Evolutionary conservation across 2,113 vertebrate species (phyloP), one percentile per base, ranked within the genome.

Genomic region (Pheucticus melanocephalus): DNA sequence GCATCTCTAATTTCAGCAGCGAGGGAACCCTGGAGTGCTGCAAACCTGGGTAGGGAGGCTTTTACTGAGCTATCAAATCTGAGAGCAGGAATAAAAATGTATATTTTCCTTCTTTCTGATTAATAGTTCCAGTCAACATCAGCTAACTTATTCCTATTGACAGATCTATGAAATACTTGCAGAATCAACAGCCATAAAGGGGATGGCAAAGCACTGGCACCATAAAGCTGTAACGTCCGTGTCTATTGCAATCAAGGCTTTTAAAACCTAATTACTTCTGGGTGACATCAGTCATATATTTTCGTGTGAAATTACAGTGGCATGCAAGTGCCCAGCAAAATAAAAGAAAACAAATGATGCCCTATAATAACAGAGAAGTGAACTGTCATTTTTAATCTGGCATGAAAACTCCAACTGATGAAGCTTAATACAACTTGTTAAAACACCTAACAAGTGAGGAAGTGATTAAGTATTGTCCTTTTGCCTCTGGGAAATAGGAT

Each of bases 231-330:
- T 86, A 96, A 95, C 61, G 12, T 35, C 92, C 45, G 25, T 92
- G 90, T 96, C 94, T 97, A 77, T 88, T 86, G 96, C 97, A 96
- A 97, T 97, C 95, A 97, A 94, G 86, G 91, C 94, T 96, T 96
- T 97, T 96, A 97, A 97, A 97, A 96, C 92, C 96, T 97, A 97
- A 97, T 97, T 97, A 97, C 93, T 92, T 96, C 95, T 95, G 79
- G 88, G 94, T 97, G 96, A 97, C 95, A 97, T 97, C 93, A 88
- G 92, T 97, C 94, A 93, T 97, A 97, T 94, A 96, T 96, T 97
- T 97, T 93, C 71, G 2, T 97, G 95, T 94, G 93, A 94, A 97
- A 92, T 96, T 96, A 95, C 81, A 65, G 82, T 89, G 96, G 86
- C 93, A 94, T 80, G 77, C 86, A 50, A 96, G 79, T 96, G 88